Evolutionary conservation across 2,113 vertebrate species (phyloP).

Genomic region (human): GRCh38 chr11:97846001-97846500

Average conservation of each 20-base stretch:
- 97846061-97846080: background rate
- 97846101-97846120: background rate
- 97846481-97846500: background rate
- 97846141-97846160: background rate
- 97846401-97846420: background rate
- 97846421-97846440: background rate
- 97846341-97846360: background rate
- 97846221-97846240: background rate
- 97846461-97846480: background rate
- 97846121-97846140: background rate
- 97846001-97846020: background rate
- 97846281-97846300: background rate
- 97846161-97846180: background rate
- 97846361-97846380: background rate
- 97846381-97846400: background rate
- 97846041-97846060: background rate
- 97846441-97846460: background rate
- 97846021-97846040: background rate
- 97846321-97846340: background rate
- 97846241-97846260: background rate
- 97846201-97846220: background rate
- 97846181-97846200: background rate
- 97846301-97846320: background rate
- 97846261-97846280: background rate
- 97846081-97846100: background rate